These are phyloP conservation scores for Coregonus clupeaformis DNA, from an alignment of 2,113 vertebrate species.

Conservation along the genomic window DNA sequence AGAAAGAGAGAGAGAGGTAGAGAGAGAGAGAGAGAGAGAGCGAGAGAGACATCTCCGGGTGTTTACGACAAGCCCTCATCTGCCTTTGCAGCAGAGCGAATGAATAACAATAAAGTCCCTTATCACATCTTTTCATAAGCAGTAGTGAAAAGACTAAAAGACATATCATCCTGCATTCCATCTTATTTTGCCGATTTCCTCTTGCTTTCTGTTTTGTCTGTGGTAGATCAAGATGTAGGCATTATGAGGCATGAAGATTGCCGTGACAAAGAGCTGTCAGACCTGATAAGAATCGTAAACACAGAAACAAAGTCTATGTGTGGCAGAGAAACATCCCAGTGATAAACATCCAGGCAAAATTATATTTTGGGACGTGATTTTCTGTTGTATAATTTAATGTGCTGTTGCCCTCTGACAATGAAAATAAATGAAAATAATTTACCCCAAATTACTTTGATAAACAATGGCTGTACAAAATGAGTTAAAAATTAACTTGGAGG, in stretches of 20 bases:
- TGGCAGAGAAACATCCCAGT: constrained; percentile 16
- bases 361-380: constrained; percentile 1
- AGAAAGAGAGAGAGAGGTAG: no score
- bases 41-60: constrained; percentile 44
- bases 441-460: background rate
- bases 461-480: background rate
- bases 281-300: constrained; percentile 65
- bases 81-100: constrained; percentile 63
- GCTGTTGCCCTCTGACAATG: no score
- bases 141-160: constrained; percentile 40
- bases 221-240: constrained; percentile 55
- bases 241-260: constrained; percentile 58
- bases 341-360: constrained; percentile 28
- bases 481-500: background rate
- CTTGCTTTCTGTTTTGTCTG: constrained; percentile 54
- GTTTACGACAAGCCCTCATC: constrained; percentile 69
- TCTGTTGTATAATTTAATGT: no score
- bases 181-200: constrained; percentile 35
- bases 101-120: constrained; percentile 66
- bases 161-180: constrained; percentile 34
- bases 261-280: constrained; percentile 57
- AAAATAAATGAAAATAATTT: no score
- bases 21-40: constrained; percentile 7
- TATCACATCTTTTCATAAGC: constrained; percentile 53
- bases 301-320: constrained; percentile 35